Evolutionary conservation across 1,140 invertebrate species (phyloP).

Genomic region (Hypsibius dujardini): DNA sequence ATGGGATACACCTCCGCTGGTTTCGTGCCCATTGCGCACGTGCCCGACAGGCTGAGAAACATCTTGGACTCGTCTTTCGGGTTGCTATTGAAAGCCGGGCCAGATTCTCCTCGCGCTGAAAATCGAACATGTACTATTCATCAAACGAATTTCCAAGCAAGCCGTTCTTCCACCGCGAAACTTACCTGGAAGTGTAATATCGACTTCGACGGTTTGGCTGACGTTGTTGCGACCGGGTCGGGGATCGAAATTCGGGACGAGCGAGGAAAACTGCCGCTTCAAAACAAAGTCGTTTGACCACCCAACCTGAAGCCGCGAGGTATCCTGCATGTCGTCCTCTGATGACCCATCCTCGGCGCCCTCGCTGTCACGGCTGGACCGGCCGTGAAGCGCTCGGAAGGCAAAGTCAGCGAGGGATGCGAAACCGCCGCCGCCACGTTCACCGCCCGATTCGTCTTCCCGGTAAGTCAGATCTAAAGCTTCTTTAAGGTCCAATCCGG

Average conservation of each 20-base stretch:
- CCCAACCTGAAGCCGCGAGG: slow-evolving; percentile 31
- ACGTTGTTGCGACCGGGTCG: slow-evolving; percentile 90
- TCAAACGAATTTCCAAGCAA: slow-evolving; percentile 56
- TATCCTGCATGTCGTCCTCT: background rate
- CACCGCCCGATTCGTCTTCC: background rate
- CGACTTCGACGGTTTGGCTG: slow-evolving; percentile 82
- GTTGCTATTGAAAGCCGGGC: background rate
- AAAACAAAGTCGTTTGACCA: slow-evolving; percentile 97
- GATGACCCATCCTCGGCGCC: background rate
- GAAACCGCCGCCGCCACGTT: background rate
- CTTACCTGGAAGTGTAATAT: slow-evolving; percentile 58
- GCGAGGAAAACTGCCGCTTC: slow-evolving; percentile 78
- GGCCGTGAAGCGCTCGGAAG: slow-evolving; percentile 1
- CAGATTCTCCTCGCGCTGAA: background rate
- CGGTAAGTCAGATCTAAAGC: background rate
- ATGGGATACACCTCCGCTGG: background rate
- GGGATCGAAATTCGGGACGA: slow-evolving; percentile 97
- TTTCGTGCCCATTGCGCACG: background rate
- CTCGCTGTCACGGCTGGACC: background rate
- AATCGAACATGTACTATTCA: background rate
- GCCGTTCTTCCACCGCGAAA: slow-evolving; percentile 23
- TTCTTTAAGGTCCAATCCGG: background rate
- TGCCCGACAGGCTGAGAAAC: background rate
- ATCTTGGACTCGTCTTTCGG: background rate
- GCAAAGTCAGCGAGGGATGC: background rate